Evolutionary conservation across 2,888 invertebrate genomes (phyloP), one percentile per base, ranked within the genome.

Genomic region (Drosophila robusta): DNA sequence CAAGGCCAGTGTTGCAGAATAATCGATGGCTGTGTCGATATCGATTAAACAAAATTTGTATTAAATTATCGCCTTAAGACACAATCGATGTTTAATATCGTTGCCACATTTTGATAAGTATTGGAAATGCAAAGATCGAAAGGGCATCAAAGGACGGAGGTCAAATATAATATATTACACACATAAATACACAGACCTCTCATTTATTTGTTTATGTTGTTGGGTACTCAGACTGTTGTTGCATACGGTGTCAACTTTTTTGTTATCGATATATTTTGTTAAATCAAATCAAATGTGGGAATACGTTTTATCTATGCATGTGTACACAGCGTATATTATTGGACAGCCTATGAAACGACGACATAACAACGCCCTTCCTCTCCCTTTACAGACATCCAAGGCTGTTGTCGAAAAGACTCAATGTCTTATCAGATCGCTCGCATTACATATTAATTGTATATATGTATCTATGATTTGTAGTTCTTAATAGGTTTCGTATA

Each of bases 361-460:
- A 39, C 61, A 68, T 44, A 55, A 67, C 60, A 51, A 74, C 71
- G 69, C 71, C 75, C 69, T 58, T 51, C 36, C 16, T 16, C 4
- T 47, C 9, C 32, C 56, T 39, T 41, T 18, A 14, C 36, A 34
- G 12, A 18, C n/a, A 24, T 14, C 34, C 58, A 50, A 56, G 46
- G 51, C 41, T 44, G 12, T 57, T 46, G n/a, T 14, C 7, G 34
- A 39, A 44, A 16, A 63, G 39, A 46, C 14, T 47, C 46, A 54
- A 54, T 52, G n/a, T 24, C 47, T 47, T 42, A 38, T 47, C 41
- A 62, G 65, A 47, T 66, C 44, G 36, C 24, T 26, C 16, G 29
- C 29, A 9, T 29, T 29, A 29, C 29, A 29, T 29, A 34, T 34
- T 4, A 45, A 16, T 32, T 26, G n/a, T 36, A 36, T 6, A 24